phyloP scores from a whole-genome alignment of 2,888 invertebrate genomes.

The Priocnemis perturbator region DNA sequence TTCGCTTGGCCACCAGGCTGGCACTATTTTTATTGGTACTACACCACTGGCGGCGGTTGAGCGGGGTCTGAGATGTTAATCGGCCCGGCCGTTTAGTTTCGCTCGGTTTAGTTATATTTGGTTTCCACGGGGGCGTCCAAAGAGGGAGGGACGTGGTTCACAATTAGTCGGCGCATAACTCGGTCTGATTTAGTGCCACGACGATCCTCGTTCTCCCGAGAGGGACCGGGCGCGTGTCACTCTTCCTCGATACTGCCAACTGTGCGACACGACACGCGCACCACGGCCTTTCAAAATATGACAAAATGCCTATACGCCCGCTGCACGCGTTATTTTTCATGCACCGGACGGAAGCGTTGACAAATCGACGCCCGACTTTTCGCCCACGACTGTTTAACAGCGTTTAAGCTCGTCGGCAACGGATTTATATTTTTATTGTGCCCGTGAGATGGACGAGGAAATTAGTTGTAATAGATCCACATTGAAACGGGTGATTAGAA shows the following conservation, averaged over 20 bases:
- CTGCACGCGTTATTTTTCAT: no score
- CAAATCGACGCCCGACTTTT: no score
- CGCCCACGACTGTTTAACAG: no score
- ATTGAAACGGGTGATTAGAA: no score
- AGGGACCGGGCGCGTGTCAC: constrained; percentile 46
- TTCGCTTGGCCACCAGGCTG: no score
- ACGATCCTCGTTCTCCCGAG: constrained; percentile 42
- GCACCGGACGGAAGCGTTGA: not conserved
- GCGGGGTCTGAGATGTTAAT: constrained; percentile 64
- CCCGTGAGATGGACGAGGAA: no score
- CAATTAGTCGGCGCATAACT: constrained; percentile 75
- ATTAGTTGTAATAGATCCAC: no score
- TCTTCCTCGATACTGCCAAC: constrained; percentile 45
- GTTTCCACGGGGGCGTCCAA: constrained; percentile 61
- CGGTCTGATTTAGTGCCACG: constrained; percentile 68
- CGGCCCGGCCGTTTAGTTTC: constrained; percentile 68
- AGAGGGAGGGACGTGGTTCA: constrained; percentile 63
- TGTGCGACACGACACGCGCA: constrained; percentile 8
- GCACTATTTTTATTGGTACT: no score
- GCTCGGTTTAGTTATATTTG: constrained; percentile 74
- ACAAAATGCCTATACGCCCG: no score
- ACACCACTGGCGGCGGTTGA: not conserved
- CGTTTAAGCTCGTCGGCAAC: no score
- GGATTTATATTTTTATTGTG: no score
- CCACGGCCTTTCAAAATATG: not conserved